phyloP scores from a whole-genome alignment of 2,888 invertebrate genomes.

The Trachelus tabidus region DNA sequence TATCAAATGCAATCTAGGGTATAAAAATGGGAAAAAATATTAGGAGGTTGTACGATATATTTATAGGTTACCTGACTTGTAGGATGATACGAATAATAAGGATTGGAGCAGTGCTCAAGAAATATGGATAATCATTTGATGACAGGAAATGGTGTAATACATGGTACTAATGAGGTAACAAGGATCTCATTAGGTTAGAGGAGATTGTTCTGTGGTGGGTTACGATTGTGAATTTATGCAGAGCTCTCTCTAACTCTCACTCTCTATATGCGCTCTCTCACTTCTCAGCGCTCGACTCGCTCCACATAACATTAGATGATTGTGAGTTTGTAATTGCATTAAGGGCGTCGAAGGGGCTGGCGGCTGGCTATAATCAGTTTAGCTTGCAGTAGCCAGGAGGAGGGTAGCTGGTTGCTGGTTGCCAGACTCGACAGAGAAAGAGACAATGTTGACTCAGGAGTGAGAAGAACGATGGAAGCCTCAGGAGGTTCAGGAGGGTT shows the following conservation, averaged over 20 bases:
- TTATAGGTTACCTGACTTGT: neutral
- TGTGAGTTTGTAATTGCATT: constrained; percentile 54
- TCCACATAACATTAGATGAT: constrained; percentile 52
- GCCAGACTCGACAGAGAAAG: constrained; percentile 7
- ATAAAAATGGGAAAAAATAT: neutral
- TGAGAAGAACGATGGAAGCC: neutral
- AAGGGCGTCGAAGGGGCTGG: constrained; percentile 40
- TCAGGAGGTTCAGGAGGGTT: neutral
- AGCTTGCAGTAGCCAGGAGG: constrained; percentile 43
- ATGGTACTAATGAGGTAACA: neutral
- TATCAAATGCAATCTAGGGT: neutral
- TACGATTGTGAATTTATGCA: neutral
- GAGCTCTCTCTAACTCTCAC: neutral
- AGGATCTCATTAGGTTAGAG: neutral
- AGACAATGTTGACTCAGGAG: neutral
- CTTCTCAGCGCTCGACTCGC: neutral
- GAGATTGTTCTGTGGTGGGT: neutral
- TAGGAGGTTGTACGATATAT: neutral
- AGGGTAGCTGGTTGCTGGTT: constrained; percentile 42
- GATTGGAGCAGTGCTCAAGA: neutral
- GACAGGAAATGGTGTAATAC: neutral
- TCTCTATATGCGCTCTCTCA: neutral
- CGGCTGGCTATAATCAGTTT: constrained; percentile 51
- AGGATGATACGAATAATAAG: neutral
- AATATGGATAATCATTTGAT: neutral